A percentile compares a stretch with the other conserved stretches of the same genome.
phyloP scores from a whole-genome alignment of 2,113 vertebrate species.

The Fukomys damarensis region DNA sequence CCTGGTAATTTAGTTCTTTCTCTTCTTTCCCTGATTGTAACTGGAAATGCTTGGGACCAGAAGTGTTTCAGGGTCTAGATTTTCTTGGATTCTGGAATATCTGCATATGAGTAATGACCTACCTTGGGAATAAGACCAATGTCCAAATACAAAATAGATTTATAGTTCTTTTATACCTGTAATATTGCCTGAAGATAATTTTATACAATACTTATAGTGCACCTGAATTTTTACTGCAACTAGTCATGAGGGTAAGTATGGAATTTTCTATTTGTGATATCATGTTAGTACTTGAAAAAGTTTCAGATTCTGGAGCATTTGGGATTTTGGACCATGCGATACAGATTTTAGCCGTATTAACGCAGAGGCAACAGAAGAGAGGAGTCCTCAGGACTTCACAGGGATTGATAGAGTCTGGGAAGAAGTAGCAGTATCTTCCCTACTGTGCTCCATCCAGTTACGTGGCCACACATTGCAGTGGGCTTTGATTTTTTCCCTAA shows the following conservation, averaged over 20 bases:
- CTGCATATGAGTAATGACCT: background rate
- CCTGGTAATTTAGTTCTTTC: background rate
- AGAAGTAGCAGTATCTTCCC: background rate
- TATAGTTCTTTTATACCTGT: background rate
- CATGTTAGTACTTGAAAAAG: background rate
- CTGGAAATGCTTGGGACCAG: background rate
- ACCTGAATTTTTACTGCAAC: background rate
- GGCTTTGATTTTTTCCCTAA: background rate
- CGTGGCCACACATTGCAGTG: too few species aligned
- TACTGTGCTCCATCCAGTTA: background rate
- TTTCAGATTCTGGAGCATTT: background rate
- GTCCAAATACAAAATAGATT: background rate
- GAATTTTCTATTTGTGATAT: background rate
- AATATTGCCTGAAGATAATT: background rate
- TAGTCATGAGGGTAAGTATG: background rate
- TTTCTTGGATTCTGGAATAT: background rate
- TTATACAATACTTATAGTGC: background rate
- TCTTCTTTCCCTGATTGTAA: background rate
- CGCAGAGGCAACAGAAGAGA: background rate
- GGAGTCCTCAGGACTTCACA: fast-evolving
- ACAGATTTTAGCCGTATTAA: background rate
- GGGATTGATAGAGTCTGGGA: too few species aligned
- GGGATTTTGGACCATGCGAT: background rate
- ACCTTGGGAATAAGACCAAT: background rate
- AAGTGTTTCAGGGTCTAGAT: background rate